Percentiles rank a stretch among this genome's conserved stretches.
Conservation (phyloP, 2,113 vertebrate species). For the Tragelaphus imberbis region DNA sequence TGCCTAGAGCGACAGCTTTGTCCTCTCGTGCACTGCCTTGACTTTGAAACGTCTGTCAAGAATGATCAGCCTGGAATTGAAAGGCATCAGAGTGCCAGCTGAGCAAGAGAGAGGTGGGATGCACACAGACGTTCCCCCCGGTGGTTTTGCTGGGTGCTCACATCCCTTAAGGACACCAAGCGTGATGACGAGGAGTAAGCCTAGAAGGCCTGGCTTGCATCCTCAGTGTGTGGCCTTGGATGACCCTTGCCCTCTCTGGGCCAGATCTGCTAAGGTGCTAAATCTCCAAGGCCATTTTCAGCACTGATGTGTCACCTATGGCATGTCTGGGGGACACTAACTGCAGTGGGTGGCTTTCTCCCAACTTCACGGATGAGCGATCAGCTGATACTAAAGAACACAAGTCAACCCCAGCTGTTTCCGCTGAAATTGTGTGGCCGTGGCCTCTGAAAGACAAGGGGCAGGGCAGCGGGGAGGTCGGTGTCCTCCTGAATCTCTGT, state of each 20-base stretch:
- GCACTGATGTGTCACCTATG: neutral
- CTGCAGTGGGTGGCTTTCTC: neutral
- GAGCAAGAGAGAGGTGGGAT: neutral
- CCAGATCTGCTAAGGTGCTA: neutral
- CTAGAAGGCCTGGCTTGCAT: neutral
- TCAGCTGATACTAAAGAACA: neutral
- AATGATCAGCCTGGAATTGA: conserved; percentile 52
- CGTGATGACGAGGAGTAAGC: too few species aligned
- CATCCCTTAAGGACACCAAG: neutral
- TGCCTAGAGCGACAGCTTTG: conserved; percentile 70
- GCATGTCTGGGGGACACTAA: neutral
- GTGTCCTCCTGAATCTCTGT: neutral
- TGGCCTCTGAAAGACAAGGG: neutral
- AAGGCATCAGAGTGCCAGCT: conserved; percentile 9
- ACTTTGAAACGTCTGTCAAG: conserved; percentile 75
- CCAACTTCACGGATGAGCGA: neutral
- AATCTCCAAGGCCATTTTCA: neutral
- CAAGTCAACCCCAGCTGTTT: neutral
- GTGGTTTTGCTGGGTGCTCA: neutral
- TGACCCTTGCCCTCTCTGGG: neutral
- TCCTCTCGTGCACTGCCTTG: conserved; percentile 22
- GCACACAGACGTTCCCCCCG: neutral
- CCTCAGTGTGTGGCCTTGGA: neutral
- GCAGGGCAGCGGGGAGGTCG: neutral
- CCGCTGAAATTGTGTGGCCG: neutral